These are phyloP conservation scores for Heliornis fulica DNA, from an alignment of 2,113 vertebrate species.

Conservation along the genomic window DNA sequence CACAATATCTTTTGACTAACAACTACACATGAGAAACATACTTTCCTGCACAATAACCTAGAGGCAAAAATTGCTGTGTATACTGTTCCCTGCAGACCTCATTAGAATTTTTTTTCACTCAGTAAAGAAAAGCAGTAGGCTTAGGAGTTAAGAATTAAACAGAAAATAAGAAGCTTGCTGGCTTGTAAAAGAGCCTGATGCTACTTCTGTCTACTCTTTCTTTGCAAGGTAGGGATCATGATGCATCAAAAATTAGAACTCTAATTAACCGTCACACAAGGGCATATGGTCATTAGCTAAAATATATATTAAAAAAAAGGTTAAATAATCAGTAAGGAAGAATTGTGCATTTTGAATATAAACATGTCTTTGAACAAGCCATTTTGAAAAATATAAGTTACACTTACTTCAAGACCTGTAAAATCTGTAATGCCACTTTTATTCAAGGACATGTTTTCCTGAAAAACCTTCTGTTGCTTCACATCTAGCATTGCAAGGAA, in stretches of 20 bases:
- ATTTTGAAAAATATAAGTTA: not conserved
- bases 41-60: not conserved
- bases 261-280: not conserved
- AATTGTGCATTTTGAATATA: not conserved
- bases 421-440: constrained; percentile 68
- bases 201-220: not conserved
- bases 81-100: not conserved
- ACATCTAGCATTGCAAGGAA: constrained; percentile 81
- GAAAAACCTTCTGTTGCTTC: constrained; percentile 78
- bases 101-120: not conserved
- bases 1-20: not conserved
- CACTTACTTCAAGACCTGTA: constrained; percentile 81
- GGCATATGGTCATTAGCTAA: not conserved
- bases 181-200: not conserved
- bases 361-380: not conserved
- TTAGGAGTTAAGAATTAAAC: not conserved
- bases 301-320: not conserved
- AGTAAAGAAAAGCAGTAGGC: not conserved
- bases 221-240: not conserved
- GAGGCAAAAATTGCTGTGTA: not conserved
- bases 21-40: fast-evolving
- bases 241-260: not conserved
- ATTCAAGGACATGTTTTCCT: constrained; percentile 63
- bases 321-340: not conserved
- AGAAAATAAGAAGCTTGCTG: not conserved